These are phyloP conservation scores for Ellobium chinense DNA, from an alignment of 2,888 invertebrate species.

Conservation along the genomic window DNA sequence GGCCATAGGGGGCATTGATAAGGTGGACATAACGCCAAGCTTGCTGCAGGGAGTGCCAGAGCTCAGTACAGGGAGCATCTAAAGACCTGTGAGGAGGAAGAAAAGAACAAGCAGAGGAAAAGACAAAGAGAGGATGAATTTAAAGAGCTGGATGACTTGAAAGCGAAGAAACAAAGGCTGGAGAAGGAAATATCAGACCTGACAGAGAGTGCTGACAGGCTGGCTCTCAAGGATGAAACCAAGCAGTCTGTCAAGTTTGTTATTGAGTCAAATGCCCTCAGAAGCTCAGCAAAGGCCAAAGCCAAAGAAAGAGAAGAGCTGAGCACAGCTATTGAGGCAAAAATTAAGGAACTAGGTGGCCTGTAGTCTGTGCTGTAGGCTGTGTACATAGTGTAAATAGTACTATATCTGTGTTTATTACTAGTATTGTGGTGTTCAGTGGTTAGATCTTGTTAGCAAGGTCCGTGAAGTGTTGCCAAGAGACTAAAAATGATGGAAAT, in stretches of 20 bases:
- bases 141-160: constrained; percentile 38
- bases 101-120: no score
- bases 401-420: no score
- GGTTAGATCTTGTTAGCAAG: no score
- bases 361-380: not conserved
- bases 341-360: not conserved
- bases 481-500: no score
- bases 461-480: no score
- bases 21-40: constrained; percentile 40
- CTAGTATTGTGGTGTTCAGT: no score
- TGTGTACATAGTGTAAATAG: no score
- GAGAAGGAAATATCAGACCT: constrained; percentile 19
- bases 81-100: constrained; percentile 18
- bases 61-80: constrained; percentile 43
- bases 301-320: constrained; percentile 3
- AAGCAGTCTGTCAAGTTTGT: constrained; percentile 17
- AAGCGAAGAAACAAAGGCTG: constrained; percentile 23
- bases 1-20: constrained; percentile 46
- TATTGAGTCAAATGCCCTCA: constrained; percentile 31
- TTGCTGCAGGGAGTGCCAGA: constrained; percentile 37
- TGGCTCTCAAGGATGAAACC: constrained; percentile 32
- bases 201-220: constrained; percentile 12
- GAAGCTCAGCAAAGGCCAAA: constrained; percentile 32
- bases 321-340: not conserved
- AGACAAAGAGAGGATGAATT: constrained; percentile 1